A percentile compares a stretch with the other conserved stretches of the same genome.
Conservation (phyloP, 2,113 vertebrate species). For the Beaufortia kweichowensis region DNA sequence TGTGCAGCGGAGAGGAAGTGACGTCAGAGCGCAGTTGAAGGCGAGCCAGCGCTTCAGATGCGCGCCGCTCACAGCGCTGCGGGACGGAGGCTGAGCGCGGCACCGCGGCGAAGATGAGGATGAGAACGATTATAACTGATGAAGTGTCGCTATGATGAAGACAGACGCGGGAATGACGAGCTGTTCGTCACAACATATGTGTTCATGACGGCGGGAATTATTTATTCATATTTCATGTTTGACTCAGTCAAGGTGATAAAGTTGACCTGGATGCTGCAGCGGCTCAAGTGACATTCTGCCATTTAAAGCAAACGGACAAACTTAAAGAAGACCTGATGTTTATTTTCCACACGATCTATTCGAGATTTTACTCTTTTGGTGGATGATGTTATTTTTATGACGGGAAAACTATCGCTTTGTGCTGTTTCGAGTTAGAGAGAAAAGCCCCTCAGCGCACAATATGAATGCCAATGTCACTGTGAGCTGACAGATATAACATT, state of each 20-base stretch:
- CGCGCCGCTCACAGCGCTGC: slow-evolving; percentile 57
- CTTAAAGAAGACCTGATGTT: neutral
- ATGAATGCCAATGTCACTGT: neutral
- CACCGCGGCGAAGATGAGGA: slow-evolving; percentile 68
- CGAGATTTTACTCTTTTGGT: neutral
- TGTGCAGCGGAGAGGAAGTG: slow-evolving; percentile 75
- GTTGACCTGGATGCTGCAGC: slow-evolving; percentile 31
- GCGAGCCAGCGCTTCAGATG: slow-evolving; percentile 73
- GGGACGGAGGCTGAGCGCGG: slow-evolving; percentile 58
- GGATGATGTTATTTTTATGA: neutral
- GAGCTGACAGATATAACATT: slow-evolving; percentile 8
- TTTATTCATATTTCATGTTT: neutral
- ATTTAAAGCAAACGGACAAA: slow-evolving; percentile 13
- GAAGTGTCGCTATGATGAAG: slow-evolving; percentile 51
- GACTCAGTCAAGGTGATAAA: slow-evolving; percentile 1
- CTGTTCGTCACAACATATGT: neutral
- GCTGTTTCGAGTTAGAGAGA: neutral
- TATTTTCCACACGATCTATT: no score
- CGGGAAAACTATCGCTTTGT: neutral
- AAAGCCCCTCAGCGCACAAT: no score
- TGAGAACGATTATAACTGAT: slow-evolving; percentile 12
- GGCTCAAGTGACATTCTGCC: slow-evolving; percentile 8
- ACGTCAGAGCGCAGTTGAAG: slow-evolving; percentile 69
- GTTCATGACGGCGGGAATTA: neutral
- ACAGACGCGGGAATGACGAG: slow-evolving; percentile 43